phyloP scores from a whole-genome alignment of 2,888 invertebrate genomes.

The Atherix ibis region DNA sequence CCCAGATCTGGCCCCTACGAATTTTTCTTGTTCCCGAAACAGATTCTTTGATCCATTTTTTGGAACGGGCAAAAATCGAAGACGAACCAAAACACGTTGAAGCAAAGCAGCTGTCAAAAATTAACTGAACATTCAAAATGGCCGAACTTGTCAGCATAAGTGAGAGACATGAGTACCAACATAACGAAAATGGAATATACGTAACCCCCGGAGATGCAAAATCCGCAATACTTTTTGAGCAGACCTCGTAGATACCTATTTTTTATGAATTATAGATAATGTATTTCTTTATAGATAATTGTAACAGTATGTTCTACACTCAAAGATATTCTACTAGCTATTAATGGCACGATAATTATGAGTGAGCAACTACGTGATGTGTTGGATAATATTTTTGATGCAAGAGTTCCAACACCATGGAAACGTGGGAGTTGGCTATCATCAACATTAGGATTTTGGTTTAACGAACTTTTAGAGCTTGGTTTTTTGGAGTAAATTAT shows the following conservation, averaged over 20 bases:
- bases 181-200: no score
- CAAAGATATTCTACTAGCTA: slow-evolving; percentile 63
- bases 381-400: slow-evolving; percentile 74
- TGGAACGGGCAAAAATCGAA: no score
- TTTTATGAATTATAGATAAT: background rate
- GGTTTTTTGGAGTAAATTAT: slow-evolving; percentile 69
- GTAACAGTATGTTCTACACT: slow-evolving; percentile 49
- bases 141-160: no score
- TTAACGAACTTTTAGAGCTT: slow-evolving; percentile 72
- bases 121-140: no score
- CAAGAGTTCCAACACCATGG: slow-evolving; percentile 63
- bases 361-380: slow-evolving; percentile 74
- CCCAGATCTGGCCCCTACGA: no score
- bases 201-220: no score
- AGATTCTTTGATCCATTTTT: no score
- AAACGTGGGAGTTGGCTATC: slow-evolving; percentile 66
- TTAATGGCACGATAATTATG: slow-evolving; percentile 85
- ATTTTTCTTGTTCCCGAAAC: no score
- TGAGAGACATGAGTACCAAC: no score
- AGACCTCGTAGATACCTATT: background rate
- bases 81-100: no score
- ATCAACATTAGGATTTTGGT: slow-evolving; percentile 79
- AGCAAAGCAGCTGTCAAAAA: no score
- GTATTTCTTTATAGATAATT: slow-evolving; percentile 19
- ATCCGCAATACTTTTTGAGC: no score